These are phyloP conservation scores for Cheracebus regulus DNA, from an alignment of 2,797 vertebrate genomes.

Conservation along the genomic window DNA sequence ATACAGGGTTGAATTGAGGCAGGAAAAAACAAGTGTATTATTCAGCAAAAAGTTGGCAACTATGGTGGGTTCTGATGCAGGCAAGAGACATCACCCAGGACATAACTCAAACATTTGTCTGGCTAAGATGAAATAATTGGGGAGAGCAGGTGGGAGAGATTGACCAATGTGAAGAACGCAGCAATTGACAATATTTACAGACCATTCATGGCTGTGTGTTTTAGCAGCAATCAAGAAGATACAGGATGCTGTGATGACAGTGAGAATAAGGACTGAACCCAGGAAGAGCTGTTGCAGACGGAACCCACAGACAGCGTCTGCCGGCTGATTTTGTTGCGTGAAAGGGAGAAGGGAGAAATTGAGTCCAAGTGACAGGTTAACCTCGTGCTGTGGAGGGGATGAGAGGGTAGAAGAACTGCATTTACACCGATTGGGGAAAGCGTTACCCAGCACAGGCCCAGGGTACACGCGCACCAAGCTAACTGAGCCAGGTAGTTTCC, in stretches of 20 bases:
- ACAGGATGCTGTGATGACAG: fast-evolving
- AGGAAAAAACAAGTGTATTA: neutral
- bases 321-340: no score
- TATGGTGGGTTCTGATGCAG: fast-evolving
- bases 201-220: fast-evolving
- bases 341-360: neutral
- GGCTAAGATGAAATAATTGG: neutral
- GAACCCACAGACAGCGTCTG: fast-evolving
- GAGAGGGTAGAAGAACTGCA: neutral
- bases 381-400: fast-evolving
- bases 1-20: neutral
- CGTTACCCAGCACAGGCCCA: fast-evolving
- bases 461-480: fast-evolving
- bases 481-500: neutral
- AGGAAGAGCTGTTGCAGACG: neutral
- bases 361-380: neutral
- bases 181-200: fast-evolving
- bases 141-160: fast-evolving
- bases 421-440: neutral
- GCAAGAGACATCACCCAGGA: neutral
- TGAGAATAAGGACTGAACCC: neutral
- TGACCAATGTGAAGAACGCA: neutral
- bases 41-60: neutral
- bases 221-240: fast-evolving
- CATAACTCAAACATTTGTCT: fast-evolving